These are phyloP conservation scores for Xanthorhoe designata DNA, from an alignment of 2,888 invertebrate genomes.

Conservation along the genomic window DNA sequence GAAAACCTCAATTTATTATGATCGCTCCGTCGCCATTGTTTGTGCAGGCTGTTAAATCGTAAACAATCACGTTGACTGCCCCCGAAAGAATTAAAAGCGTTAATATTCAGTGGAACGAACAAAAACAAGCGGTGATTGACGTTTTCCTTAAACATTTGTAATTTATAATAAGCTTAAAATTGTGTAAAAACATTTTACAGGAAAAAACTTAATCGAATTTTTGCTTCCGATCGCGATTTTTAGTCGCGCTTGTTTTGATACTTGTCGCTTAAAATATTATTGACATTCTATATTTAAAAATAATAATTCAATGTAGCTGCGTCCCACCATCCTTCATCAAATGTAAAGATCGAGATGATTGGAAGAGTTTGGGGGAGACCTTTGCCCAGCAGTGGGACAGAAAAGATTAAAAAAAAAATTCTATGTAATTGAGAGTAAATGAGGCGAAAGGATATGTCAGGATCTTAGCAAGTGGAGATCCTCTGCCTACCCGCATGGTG, in stretches of 20 bases:
- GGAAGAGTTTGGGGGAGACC: no score
- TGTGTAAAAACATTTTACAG: conserved; percentile 27
- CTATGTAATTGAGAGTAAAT: no score
- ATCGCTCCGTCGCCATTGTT: background rate
- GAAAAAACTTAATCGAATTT: conserved; percentile 21
- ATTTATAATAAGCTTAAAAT: conserved; percentile 28
- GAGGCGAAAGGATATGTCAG: no score
- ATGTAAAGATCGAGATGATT: no score
- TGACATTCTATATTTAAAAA: no score
- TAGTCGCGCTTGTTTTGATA: background rate
- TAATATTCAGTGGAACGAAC: conserved; percentile 15
- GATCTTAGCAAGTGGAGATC: no score
- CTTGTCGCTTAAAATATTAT: no score
- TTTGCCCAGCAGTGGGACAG: no score
- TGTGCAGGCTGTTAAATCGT: background rate
- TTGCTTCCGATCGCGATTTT: conserved; percentile 12
- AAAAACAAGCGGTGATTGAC: conserved; percentile 30
- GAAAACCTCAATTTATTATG: background rate
- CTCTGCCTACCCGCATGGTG: no score
- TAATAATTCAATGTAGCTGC: no score
- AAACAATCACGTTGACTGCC: background rate
- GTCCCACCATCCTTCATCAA: no score
- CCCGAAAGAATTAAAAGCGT: background rate
- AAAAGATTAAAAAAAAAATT: no score
- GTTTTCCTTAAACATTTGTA: conserved; percentile 29